A percentile compares a stretch with the other conserved stretches of the same genome.
Conservation (phyloP, 2,888 invertebrate species). For the Tiliacea aurago region DNA sequence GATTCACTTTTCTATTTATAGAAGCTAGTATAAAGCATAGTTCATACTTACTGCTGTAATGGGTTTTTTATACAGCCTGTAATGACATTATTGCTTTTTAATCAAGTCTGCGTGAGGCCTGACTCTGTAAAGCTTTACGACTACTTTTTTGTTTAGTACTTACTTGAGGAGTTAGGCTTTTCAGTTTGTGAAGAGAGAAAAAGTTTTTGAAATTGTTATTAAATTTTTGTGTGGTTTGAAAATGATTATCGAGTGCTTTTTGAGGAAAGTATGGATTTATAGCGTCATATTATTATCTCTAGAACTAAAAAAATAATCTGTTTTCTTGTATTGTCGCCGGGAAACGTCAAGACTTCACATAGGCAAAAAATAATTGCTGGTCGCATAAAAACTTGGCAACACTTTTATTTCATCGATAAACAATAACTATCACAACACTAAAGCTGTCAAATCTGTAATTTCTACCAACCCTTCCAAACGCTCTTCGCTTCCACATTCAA, state of each 20-base stretch:
- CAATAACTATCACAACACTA: slow-evolving; percentile 1
- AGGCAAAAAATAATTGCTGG: too few relatives aligned
- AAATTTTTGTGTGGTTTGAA: neutral
- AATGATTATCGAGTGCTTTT: neutral
- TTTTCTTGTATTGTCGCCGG: neutral
- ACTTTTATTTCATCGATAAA: neutral
- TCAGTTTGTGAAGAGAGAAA: neutral
- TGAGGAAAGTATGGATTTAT: neutral
- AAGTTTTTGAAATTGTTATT: neutral
- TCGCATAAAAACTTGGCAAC: neutral
- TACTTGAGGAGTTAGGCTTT: slow-evolving; percentile 13
- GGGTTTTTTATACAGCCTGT: slow-evolving; percentile 80
- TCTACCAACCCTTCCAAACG: neutral
- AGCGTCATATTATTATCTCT: neutral
- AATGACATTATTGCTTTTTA: slow-evolving; percentile 86
- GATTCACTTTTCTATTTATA: slow-evolving; percentile 52
- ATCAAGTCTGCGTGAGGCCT: slow-evolving; percentile 81
- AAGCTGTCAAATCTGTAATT: slow-evolving; percentile 6
- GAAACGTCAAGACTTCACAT: neutral
- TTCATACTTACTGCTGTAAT: slow-evolving; percentile 69
- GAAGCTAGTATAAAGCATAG: slow-evolving; percentile 25
- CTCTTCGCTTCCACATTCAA: slow-evolving; percentile 3
- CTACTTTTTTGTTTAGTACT: slow-evolving; percentile 27
- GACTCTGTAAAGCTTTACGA: slow-evolving; percentile 14
- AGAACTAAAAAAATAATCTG: neutral